Percentiles rank a stretch among this genome's conserved stretches.
Conservation (phyloP, 2,888 invertebrate genomes). For the Noctua pronuba region DNA sequence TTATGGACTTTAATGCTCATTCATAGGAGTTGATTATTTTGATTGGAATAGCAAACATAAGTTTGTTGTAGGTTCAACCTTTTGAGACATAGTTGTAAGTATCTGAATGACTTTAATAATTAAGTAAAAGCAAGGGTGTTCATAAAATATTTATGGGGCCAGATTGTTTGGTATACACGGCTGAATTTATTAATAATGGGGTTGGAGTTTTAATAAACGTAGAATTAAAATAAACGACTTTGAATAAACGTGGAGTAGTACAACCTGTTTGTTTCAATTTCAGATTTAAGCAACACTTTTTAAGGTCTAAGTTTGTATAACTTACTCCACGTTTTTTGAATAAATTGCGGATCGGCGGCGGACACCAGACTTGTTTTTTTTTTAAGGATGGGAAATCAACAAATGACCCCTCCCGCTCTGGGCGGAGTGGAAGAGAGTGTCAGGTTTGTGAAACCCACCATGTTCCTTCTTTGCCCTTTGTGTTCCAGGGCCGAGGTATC, state of each 20-base stretch:
- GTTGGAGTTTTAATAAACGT: background rate
- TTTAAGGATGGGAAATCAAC: no score
- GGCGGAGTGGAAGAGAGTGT: no score
- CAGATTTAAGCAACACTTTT: background rate
- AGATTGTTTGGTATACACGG: background rate
- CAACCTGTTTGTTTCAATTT: background rate
- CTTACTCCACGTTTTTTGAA: background rate
- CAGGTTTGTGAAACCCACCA: no score
- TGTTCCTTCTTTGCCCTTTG: no score
- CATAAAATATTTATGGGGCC: conserved; percentile 16
- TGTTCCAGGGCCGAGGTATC: no score
- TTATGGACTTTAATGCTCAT: background rate
- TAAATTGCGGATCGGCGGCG: no score
- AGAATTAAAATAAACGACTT: background rate
- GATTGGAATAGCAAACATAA: background rate
- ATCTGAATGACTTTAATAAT: conserved; percentile 17
- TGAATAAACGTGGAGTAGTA: no score
- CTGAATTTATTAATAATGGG: conserved; percentile 1
- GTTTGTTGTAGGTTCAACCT: background rate
- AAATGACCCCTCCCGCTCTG: no score
- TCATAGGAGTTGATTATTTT: background rate
- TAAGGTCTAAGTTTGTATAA: background rate
- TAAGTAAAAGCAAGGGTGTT: conserved; percentile 7
- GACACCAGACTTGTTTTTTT: background rate
- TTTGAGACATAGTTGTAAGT: conserved; percentile 20